Evolutionary conservation across 2,797 vertebrate genomes (phyloP).

Genomic region (Parotocinclus haroldoi): DNA sequence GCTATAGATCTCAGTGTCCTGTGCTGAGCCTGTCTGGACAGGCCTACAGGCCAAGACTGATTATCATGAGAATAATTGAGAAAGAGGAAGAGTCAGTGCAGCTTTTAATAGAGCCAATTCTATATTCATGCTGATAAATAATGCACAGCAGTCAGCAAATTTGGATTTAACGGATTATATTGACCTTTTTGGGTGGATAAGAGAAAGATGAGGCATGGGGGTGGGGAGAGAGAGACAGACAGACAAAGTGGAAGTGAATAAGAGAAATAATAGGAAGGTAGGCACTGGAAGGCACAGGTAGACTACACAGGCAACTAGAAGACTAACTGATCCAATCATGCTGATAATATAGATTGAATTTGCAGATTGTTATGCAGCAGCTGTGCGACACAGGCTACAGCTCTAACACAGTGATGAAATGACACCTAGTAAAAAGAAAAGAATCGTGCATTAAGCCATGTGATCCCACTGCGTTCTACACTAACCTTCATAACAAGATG

Average conservation of each 20-base stretch:
- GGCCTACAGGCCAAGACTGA: constrained; percentile 48
- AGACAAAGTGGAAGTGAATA: constrained; percentile 7
- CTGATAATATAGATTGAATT: too few species aligned
- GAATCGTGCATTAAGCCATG: too few species aligned
- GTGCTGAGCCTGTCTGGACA: constrained; percentile 39
- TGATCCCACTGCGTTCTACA: too few species aligned
- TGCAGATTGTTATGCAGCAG: constrained; percentile 41
- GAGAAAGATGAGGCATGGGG: constrained; percentile 30
- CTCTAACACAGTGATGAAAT: too few species aligned
- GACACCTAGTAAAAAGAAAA: too few species aligned
- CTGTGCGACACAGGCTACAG: constrained; percentile 27
- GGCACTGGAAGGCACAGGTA: constrained; percentile 37
- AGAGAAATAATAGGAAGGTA: constrained; percentile 24
- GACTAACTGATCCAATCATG: too few species aligned
- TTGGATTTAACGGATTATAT: constrained; percentile 71
- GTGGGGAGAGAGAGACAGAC: constrained; percentile 16
- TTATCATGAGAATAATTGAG: constrained; percentile 66
- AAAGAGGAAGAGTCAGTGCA: constrained; percentile 63
- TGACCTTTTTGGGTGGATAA: constrained; percentile 65
- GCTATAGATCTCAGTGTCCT: constrained; percentile 35
- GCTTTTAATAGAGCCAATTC: constrained; percentile 71
- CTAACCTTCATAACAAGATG: too few species aligned
- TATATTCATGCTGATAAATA: constrained; percentile 68
- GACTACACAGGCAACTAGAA: too few species aligned
- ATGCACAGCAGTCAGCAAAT: constrained; percentile 73